A percentile compares a stretch with the other conserved stretches of the same genome.
These are phyloP conservation scores for Zapus hudsonius DNA, from an alignment of 2,113 vertebrate species.

Conservation along the genomic window DNA sequence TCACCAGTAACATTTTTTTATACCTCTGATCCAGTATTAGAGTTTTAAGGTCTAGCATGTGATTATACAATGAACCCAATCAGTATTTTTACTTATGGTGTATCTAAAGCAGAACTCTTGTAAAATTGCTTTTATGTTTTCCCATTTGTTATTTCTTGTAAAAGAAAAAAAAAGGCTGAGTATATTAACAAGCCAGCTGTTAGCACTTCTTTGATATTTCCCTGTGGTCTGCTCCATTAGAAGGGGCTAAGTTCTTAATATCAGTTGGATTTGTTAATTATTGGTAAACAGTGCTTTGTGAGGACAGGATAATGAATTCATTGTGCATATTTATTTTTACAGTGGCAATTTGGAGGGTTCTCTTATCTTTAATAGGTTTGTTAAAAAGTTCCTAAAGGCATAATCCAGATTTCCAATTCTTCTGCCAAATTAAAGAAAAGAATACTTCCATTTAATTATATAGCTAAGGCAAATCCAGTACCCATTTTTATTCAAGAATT, in stretches of 20 bases:
- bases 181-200: slow-evolving; percentile 80
- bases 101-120: slow-evolving; percentile 3
- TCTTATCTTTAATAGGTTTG: slow-evolving; percentile 45
- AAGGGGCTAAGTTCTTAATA: slow-evolving; percentile 64
- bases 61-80: not conserved
- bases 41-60: slow-evolving; percentile 2
- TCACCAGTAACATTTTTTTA: not conserved
- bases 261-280: slow-evolving; percentile 77
- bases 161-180: slow-evolving; percentile 64
- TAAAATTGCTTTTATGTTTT: slow-evolving; percentile 65
- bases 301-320: slow-evolving; percentile 30
- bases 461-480: slow-evolving; percentile 1
- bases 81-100: slow-evolving; percentile 7
- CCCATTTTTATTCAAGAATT: slow-evolving; percentile 26
- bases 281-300: slow-evolving; percentile 72
- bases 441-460: slow-evolving; percentile 22
- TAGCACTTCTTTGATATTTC: slow-evolving; percentile 78
- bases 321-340: slow-evolving; percentile 62
- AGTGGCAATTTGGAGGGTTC: slow-evolving; percentile 25
- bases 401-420: slow-evolving; percentile 18
- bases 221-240: slow-evolving; percentile 72
- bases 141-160: slow-evolving; percentile 64
- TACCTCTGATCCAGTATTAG: not conserved
- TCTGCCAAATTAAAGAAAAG: slow-evolving; percentile 53
- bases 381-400: slow-evolving; percentile 40